Evolutionary conservation across 2,888 invertebrate genomes (phyloP), one percentile per base, ranked within the genome.

Genomic region (Cryptocheilus praepositus): DNA sequence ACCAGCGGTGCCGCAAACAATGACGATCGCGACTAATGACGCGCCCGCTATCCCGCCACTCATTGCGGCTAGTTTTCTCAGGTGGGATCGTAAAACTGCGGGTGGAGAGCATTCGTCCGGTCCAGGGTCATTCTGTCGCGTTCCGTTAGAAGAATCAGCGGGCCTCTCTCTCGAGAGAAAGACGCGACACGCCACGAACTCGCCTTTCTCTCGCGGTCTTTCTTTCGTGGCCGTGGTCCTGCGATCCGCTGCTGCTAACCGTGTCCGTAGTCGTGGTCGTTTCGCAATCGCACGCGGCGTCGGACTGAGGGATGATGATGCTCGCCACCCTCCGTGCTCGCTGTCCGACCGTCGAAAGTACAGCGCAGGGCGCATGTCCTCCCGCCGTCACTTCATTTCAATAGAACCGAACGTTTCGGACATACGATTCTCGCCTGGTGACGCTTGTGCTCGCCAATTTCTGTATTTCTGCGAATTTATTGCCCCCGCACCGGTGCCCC

Each of bases 211-310:
- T 28, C 28, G 5, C 25, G 25, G 25, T 7, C 36, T 36, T 36
- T 7, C 8, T 36, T 11, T 36, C 25, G 25, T 25, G 25, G 3
- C 25, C 25, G 25, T 25, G 25, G 3, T 25, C 25, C 3, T 25
- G 25, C 25, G n/a, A n/a, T n/a, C 28, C 7, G 7, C 28, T 7
- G 28, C 28, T 3, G 28, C 28, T 28, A n/a, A 59, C 21, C 16
- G 36, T 51, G 44, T 3, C 15, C 70, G 64, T 55, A 71, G 45
- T 56, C 60, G 60, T 71, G 78, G 63, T 77, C 77, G 75, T 79
- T 64, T 78, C 83, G 76, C 80, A 82, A 81, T 81, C 85, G 84
- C 86, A 86, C 86, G 86, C 86, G 86, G 84, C 84, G 84, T 80
- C 76, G 82, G 82, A 87, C 86, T 87, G 81, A 80, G 85, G 84